These are phyloP conservation scores for Microctenopoma stevenorrisi DNA, from an alignment of 2,797 vertebrate genomes.

Conservation along the genomic window DNA sequence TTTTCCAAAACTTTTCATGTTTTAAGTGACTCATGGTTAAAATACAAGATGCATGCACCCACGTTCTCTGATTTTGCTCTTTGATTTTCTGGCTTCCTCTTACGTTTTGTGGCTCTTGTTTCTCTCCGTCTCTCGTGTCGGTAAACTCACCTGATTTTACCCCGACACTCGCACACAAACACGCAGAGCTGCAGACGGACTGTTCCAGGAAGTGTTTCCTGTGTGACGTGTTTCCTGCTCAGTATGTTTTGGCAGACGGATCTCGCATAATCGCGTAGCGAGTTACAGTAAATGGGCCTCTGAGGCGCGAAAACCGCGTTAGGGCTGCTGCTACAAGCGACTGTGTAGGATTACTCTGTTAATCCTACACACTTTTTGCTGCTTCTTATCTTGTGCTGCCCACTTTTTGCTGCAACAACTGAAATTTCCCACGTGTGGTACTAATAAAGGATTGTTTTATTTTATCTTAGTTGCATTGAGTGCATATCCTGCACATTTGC, in stretches of 20 bases:
- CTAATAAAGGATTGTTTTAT: too few relatives aligned
- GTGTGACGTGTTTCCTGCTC: slow-evolving; percentile 59
- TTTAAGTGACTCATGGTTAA: neutral
- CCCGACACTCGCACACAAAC: slow-evolving; percentile 7
- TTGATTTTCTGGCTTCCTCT: neutral
- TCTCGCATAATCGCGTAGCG: slow-evolving; percentile 1
- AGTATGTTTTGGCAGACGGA: slow-evolving; percentile 40
- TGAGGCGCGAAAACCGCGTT: neutral
- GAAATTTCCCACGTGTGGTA: too few relatives aligned
- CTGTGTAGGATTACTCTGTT: neutral
- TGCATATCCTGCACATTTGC: too few relatives aligned
- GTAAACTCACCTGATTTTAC: slow-evolving; percentile 16
- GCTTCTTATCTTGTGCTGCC: too few relatives aligned
- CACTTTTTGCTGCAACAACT: too few relatives aligned
- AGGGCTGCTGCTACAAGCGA: neutral
- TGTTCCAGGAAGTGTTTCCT: slow-evolving; percentile 76
- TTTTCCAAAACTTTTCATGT: neutral
- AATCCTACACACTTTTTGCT: too few relatives aligned
- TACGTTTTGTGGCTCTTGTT: neutral
- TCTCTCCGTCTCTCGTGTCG: neutral
- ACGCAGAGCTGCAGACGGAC: slow-evolving; percentile 15
- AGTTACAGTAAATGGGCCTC: slow-evolving; percentile 1
- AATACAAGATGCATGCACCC: neutral
- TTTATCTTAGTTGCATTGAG: too few relatives aligned
- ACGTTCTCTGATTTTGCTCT: neutral